Base-by-base conservation (phyloP, 2,113 vertebrate genomes). In the Delphinapterus leucas region DNA sequence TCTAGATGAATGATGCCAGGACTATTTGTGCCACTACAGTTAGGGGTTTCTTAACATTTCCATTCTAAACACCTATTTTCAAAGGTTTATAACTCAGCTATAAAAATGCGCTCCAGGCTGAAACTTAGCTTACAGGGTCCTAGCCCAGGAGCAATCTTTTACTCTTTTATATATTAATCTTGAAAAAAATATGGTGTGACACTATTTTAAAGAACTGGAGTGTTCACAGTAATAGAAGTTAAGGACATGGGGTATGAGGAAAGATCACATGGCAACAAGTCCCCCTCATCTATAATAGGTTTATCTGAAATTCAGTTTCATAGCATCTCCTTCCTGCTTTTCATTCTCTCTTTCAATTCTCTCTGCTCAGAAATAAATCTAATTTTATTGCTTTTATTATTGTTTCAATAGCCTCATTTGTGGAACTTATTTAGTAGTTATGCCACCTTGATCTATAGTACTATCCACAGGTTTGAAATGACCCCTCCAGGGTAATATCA, bases 241-340 rank as follows among this genome's bases (percentile, higher is more conserved):
- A 86, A 96, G 89, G 47, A 90, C 63, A 67, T n/a, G 82, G 17
- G 71, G 44, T 90, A 60, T 93, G 28, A 90, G 49, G 71, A 90
- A 74, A 82, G 91, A 92, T 93, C 80, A 67, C 33, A 74, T 61
- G 63, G 77, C 61, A 96, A 63, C 86, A 95, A 84, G 80, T 86
- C 88, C 53, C 28, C 49, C 47, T 97, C 60, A 26, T 79, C 58
- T 82, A 53, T 96, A 95, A 97, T 71, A 96, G 96, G 95, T 96
- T 97, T 97, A 97, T 97, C 96, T 96, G 90, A 97, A 96, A 97
- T 98, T 96, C 96, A 94, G 95, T 91, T 98, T 96, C 85, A 97
- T 74, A 91, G 76, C 90, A 84, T 96, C 88, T 85, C 88, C 44
- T 95, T 94, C 14, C 70, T 96, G 71, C 70, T 96, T 97, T 93